phyloP scores from a whole-genome alignment of 2,888 invertebrate species.

The Rhogogaster chlorosoma region DNA sequence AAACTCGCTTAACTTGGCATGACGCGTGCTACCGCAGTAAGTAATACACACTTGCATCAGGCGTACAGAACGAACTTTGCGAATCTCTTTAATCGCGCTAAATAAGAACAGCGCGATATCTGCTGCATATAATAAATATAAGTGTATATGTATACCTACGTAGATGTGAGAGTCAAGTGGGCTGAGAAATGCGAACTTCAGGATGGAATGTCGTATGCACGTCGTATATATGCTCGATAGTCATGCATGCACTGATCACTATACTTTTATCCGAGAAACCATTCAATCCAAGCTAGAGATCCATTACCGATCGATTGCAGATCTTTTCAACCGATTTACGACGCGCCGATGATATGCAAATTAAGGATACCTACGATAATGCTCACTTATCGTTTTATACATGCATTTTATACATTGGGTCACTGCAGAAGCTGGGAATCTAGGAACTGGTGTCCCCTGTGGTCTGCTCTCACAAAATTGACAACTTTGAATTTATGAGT shows the following conservation, averaged over 20 bases:
- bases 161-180: constrained; percentile 17
- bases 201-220: constrained; percentile 1
- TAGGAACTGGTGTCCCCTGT: neutral
- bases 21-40: constrained; percentile 32
- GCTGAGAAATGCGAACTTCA: constrained; percentile 21
- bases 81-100: neutral
- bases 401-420: neutral
- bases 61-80: neutral
- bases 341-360: constrained; percentile 23
- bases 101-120: neutral
- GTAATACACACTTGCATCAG: neutral
- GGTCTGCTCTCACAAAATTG: neutral
- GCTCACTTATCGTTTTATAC: neutral
- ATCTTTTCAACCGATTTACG: constrained; percentile 12
- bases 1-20: neutral
- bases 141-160: neutral
- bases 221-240: neutral
- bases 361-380: neutral
- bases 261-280: neutral
- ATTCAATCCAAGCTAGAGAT: constrained; percentile 30
- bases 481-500: neutral
- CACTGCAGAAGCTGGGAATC: neutral
- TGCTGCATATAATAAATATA: neutral
- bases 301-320: constrained; percentile 34
- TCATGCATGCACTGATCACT: neutral